Evolutionary conservation across 2,113 vertebrate genomes (phyloP), one percentile per base, ranked within the genome.

Genomic region (Oceanodroma tethys): DNA sequence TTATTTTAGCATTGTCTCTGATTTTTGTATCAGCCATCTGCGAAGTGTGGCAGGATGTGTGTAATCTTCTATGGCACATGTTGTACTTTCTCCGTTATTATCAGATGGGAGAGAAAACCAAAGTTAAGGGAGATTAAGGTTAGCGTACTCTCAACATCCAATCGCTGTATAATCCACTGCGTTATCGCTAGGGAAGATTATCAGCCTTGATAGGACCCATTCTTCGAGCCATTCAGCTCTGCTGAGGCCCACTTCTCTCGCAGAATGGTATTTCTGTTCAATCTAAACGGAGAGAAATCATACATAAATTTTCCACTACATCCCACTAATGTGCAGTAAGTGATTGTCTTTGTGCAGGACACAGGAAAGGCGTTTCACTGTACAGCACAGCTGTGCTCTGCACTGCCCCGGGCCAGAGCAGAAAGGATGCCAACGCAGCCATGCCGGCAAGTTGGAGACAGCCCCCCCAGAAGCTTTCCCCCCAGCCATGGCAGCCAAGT

Each of bases 61-160:
- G 81, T 91, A 93, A 96, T 94, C 89, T 94, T 91, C 91, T 89
- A n/a, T 38, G 86, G 81, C 79, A 93, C 80, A 87, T 76, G 90
- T 65, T 89, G 56, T 86, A 84, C 81, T 93, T 97, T 96, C 83
- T 84, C 66, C 59, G 4, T 93, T 94, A 88, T 96, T 95, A 97
- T 93, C 88, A 88, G 93, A 96, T 90, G 84, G 79, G 62, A 88
- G 80, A 88, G 88, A 94, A 96, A 96, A 95, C 63, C 73, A 91
- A 94, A 96, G 88, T 97, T 96, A 96, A 97, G 81, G 74, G 71
- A 97, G 95, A 96, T 97, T 96, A 97, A 93, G 88, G 95, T 91
- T 88, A 94, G 88, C 6, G 0, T 90, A 50, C 88, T 88, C 81
- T 84, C 90, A 93, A 82, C 92, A 88, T 86, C 86, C 95, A 92